phyloP scores from a whole-genome alignment of 2,113 vertebrate species.

The Mungos mungo region DNA sequence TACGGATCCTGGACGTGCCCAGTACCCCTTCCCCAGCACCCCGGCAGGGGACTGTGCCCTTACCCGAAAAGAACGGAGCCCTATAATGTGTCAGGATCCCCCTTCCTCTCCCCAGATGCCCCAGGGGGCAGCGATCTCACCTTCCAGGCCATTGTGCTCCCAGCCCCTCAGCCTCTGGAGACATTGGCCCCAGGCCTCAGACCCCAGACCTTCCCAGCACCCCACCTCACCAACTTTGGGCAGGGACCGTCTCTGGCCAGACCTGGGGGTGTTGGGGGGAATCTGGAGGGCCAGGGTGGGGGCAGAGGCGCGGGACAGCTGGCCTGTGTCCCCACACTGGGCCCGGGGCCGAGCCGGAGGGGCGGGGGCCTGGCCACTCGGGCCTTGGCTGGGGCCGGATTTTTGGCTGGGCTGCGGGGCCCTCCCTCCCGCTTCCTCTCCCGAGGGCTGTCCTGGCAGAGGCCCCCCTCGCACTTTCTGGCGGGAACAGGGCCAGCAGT shows the following conservation, averaged over 20 bases:
- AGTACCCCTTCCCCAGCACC: not conserved
- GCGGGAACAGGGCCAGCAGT: constrained; percentile 82
- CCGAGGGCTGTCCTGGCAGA: constrained; percentile 76
- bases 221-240: not conserved
- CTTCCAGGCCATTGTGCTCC: not conserved
- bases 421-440: constrained; percentile 73
- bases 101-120: not conserved
- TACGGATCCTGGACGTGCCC: not conserved
- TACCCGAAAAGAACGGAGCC: not conserved
- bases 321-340: constrained; percentile 76
- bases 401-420: constrained; percentile 61
- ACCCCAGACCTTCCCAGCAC: not conserved
- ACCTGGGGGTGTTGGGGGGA: constrained; percentile 38
- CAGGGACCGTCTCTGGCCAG: constrained; percentile 19
- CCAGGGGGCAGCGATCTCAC: not conserved
- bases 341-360: constrained; percentile 75
- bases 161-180: not conserved
- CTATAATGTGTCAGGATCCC: not conserved
- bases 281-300: constrained; percentile 63
- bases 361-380: constrained; percentile 73
- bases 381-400: constrained; percentile 72
- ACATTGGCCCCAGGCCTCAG: not conserved
- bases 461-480: constrained; percentile 76
- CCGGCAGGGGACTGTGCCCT: not conserved
- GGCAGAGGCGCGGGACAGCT: constrained; percentile 63